These are phyloP conservation scores for Papilio demoleus DNA, from an alignment of 2,888 invertebrate species.

Conservation along the genomic window DNA sequence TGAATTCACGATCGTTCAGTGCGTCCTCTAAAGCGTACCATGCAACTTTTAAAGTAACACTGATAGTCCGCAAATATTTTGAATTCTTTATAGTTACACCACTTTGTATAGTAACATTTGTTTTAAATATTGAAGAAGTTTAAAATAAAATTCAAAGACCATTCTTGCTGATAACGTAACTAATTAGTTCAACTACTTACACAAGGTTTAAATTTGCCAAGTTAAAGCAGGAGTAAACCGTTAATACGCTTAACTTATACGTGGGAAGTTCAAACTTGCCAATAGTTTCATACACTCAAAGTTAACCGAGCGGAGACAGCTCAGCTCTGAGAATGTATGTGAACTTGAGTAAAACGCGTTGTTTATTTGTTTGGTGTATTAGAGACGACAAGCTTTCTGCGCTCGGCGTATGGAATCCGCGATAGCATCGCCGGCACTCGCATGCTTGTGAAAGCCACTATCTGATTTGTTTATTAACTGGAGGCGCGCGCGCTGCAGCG, in stretches of 20 bases:
- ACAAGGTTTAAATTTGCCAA: constrained; percentile 63
- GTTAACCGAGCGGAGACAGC: constrained; percentile 64
- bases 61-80: not conserved
- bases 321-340: constrained; percentile 51
- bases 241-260: constrained; percentile 74
- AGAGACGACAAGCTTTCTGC: constrained; percentile 53
- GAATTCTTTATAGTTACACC: not conserved
- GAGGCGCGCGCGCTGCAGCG: constrained; percentile 55
- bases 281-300: constrained; percentile 64
- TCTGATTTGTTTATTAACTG: constrained; percentile 68
- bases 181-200: constrained; percentile 66
- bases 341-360: constrained; percentile 64
- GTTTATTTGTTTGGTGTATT: constrained; percentile 64
- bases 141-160: constrained; percentile 36
- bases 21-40: not conserved
- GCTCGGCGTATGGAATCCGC: constrained; percentile 52
- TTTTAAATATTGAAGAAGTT: constrained; percentile 37
- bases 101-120: not conserved
- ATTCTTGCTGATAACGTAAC: constrained; percentile 12
- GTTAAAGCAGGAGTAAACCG: constrained; percentile 65
- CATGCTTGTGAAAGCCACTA: constrained; percentile 66
- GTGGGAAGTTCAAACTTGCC: constrained; percentile 66
- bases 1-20: not conserved
- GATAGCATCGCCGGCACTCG: constrained; percentile 64
- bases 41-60: not conserved